Conservation (phyloP, 2,888 invertebrate genomes). For the Stratiomys singularior region DNA sequence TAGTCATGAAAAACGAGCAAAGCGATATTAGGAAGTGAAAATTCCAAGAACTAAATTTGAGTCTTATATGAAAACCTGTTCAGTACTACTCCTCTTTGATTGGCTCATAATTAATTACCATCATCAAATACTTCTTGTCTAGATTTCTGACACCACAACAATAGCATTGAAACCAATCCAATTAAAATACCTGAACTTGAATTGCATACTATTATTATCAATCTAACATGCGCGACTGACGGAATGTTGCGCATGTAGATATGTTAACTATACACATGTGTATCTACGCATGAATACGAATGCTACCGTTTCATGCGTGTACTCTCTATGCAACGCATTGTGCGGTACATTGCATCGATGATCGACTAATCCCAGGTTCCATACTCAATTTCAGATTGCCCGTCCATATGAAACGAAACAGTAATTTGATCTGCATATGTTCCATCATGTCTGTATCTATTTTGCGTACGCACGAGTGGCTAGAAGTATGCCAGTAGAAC, state of each 20-base stretch:
- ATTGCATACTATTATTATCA: constrained; percentile 19
- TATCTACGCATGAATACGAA: too few species aligned
- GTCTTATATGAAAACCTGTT: too few species aligned
- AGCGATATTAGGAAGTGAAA: too few species aligned
- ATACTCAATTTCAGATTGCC: neutral
- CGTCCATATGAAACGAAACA: constrained; percentile 5
- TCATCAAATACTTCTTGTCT: too few species aligned
- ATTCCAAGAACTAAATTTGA: too few species aligned
- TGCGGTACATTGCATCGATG: too few species aligned
- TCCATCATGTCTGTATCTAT: constrained; percentile 47
- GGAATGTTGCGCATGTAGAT: neutral
- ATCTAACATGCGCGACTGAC: neutral
- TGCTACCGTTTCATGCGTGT: too few species aligned
- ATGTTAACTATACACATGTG: too few species aligned
- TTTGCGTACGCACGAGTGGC: constrained; percentile 15
- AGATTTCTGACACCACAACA: neutral
- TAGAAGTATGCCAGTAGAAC: constrained; percentile 37
- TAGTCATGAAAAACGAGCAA: too few species aligned
- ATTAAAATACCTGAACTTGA: constrained; percentile 24
- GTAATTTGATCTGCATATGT: constrained; percentile 50
- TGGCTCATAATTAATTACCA: too few species aligned
- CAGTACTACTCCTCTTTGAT: too few species aligned
- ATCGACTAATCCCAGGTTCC: neutral
- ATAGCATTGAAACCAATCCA: constrained; percentile 9
- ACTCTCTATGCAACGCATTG: too few species aligned